Base-by-base conservation (phyloP, 2,113 vertebrate genomes). In the Erinaceus europaeus region DNA sequence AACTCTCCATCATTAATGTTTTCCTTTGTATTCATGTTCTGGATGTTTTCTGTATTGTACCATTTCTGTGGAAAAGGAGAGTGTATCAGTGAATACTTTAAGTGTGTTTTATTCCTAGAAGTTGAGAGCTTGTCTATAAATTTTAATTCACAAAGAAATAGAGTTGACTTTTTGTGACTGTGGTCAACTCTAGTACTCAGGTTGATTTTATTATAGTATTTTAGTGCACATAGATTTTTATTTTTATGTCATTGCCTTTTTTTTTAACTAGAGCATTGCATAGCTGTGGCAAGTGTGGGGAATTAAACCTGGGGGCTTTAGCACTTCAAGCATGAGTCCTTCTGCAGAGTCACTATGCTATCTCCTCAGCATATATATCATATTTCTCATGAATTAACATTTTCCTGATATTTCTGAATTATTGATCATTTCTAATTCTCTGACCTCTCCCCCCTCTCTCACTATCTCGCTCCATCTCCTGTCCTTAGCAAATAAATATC, bases 81-180 rank as follows among this genome's bases (percentile, higher is more conserved):
- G 94, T 94, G 95, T 84, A 94, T 95, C 93, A 69, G 65, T 14
- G 68, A 86, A 42, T 90, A 59, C 88, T 95, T 94, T 89, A 94
- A 90, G 92, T 93, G 32, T 27, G 11, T 86, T 25, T 84, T 95
- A 91, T 34, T 90, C 53, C 20, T 64, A 67, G 61, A 84, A 89
- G 82, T 40, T 65, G 44, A 29, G 5, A n/a, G n/a, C n/a, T 4
- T 9, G 81, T 90, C n/a, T 36, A 29, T 79, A 90, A 93, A 94
- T 84, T 73, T 94, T 67, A 80, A 23, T 77, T 86, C 21, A 72
- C 2, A 53, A 52, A 92, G 36, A 92, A 91, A 91, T 72, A 32
- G 23, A 32, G 5, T 14, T 53, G 6, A 9, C 1, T 69, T 38
- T 71, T 15, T 38, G 25, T 50, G 2, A 46, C 4, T 61, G 46